These are phyloP conservation scores for Megaceryle maxima DNA, from an alignment of 2,113 vertebrate species.

Conservation along the genomic window DNA sequence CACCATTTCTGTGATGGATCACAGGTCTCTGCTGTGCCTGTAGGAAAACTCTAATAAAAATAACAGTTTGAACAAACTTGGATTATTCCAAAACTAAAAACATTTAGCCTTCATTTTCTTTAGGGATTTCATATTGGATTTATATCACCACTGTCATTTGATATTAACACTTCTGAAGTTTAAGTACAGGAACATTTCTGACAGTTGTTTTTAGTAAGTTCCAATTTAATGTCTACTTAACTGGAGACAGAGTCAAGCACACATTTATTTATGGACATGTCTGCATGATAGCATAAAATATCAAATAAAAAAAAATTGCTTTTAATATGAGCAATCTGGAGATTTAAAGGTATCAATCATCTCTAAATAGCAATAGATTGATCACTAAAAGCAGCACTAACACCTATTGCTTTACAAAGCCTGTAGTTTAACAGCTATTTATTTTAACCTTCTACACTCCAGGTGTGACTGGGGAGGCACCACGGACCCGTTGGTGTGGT, in stretches of 20 bases:
- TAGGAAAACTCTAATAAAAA: not conserved
- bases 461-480: not conserved
- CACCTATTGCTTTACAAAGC: not conserved
- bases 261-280: not conserved
- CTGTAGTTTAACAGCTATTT: not conserved
- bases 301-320: not conserved
- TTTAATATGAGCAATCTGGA: not conserved
- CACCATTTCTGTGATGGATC: not conserved
- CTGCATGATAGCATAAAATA: not conserved
- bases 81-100: not conserved
- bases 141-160: not conserved
- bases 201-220: not conserved
- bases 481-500: not conserved
- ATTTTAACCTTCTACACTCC: not conserved
- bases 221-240: not conserved
- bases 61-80: not conserved
- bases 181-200: not conserved
- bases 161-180: not conserved
- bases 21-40: not conserved
- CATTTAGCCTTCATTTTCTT: not conserved
- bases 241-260: not conserved
- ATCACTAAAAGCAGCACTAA: not conserved
- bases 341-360: not conserved
- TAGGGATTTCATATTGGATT: not conserved
- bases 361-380: conserved; percentile 14